phyloP scores from a whole-genome alignment of 2,113 vertebrate species.

The Dryoscopus gambensis region DNA sequence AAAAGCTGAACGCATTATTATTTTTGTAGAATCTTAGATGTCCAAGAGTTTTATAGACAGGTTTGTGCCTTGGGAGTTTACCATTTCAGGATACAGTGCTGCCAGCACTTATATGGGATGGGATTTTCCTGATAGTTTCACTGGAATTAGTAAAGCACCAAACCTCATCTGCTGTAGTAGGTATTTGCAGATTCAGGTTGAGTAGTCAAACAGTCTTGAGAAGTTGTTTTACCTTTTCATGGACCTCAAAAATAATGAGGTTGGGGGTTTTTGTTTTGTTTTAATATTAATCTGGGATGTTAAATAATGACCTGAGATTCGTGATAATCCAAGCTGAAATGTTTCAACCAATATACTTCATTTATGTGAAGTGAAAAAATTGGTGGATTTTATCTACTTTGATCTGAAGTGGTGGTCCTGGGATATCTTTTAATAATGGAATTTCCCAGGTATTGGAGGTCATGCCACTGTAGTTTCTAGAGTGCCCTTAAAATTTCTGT shows the following conservation, averaged over 20 bases:
- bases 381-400: not conserved
- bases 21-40: constrained; percentile 33
- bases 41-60: constrained; percentile 40
- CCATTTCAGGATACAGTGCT: not conserved
- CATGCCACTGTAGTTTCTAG: fast-evolving
- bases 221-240: not conserved
- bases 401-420: not conserved
- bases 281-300: not conserved
- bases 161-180: not conserved
- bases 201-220: not conserved
- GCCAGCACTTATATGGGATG: not conserved
- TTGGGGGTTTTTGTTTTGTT: not conserved
- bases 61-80: constrained; percentile 23
- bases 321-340: not conserved
- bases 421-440: not conserved
- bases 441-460: not conserved
- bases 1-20: constrained; percentile 39
- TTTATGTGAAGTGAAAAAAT: not conserved
- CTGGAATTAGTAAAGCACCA: not conserved
- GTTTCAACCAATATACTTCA: not conserved
- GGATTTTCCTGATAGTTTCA: not conserved
- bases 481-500: not conserved
- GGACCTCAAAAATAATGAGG: not conserved
- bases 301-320: not conserved
- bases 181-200: not conserved